phyloP scores from a whole-genome alignment of 2,113 vertebrate genomes.

The Oxyruncus cristatus region DNA sequence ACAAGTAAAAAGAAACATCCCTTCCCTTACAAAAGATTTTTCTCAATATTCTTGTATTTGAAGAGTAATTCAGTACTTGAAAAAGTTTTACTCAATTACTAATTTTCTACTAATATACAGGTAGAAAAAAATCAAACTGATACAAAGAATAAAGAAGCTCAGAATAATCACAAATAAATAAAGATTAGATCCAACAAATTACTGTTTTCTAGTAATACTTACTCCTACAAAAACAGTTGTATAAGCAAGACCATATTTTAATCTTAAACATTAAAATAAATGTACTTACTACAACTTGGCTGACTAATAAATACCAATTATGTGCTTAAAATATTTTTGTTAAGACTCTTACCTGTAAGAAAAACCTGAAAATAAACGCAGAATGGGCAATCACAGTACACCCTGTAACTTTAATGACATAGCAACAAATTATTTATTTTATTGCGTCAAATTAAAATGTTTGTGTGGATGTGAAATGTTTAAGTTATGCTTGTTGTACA shows the following conservation, averaged over 20 bases:
- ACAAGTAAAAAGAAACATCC: background rate
- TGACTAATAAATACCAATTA: background rate
- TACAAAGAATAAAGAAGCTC: background rate
- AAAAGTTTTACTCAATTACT: background rate
- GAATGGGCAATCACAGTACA: background rate
- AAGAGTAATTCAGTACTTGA: background rate
- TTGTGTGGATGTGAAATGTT: constrained; percentile 29
- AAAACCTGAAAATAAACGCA: background rate
- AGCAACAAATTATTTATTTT: background rate
- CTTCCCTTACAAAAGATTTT: background rate
- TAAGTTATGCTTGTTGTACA: background rate
- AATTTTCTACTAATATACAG: background rate
- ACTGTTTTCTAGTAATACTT: background rate
- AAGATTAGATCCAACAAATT: background rate
- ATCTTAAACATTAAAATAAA: background rate
- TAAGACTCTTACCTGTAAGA: background rate
- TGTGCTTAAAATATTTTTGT: background rate
- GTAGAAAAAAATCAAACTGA: background rate
- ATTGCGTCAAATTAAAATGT: constrained; percentile 27
- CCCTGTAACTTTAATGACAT: background rate
- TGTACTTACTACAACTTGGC: background rate
- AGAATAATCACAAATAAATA: background rate
- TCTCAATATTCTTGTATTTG: background rate
- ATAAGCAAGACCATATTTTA: background rate
- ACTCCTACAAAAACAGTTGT: background rate